A percentile compares a stretch with the other conserved stretches of the same genome.
Conservation (phyloP, 2,797 vertebrate genomes). For the Lithobates sylvaticus region DNA sequence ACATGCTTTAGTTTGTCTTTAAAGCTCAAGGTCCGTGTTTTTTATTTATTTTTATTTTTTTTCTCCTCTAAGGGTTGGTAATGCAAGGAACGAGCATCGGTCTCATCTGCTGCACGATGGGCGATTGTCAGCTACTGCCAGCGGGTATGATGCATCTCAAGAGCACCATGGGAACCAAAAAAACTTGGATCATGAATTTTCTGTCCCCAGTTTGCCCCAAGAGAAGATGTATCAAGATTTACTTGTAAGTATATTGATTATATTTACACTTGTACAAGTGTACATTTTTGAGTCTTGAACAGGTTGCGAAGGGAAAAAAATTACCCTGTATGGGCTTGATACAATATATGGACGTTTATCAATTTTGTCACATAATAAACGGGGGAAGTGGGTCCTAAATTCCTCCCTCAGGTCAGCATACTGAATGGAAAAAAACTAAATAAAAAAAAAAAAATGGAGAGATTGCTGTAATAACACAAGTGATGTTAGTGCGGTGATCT, state of each 20-base stretch:
- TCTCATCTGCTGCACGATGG: neutral
- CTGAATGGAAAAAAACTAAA: too few species aligned
- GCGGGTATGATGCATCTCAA: neutral
- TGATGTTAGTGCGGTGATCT: too few species aligned
- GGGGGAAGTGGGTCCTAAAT: too few species aligned
- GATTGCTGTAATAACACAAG: too few species aligned
- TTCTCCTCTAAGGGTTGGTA: neutral
- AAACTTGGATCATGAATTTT: constrained; percentile 35
- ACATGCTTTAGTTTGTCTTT: neutral
- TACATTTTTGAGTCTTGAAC: too few species aligned
- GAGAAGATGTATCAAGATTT: constrained; percentile 86
- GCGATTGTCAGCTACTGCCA: neutral
- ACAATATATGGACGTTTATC: too few species aligned
- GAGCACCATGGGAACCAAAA: neutral
- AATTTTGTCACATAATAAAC: too few species aligned
- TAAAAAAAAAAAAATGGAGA: too few species aligned
- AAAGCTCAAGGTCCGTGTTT: neutral
- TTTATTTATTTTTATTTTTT: too few species aligned
- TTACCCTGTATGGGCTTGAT: too few species aligned
- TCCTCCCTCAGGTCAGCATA: too few species aligned
- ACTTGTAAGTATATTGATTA: constrained; percentile 78
- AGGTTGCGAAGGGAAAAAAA: too few species aligned
- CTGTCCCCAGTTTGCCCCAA: constrained; percentile 57
- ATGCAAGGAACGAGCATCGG: neutral
- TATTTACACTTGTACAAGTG: neutral